phyloP scores from a whole-genome alignment of 2,888 invertebrate genomes.

The Gastrophysa polygoni region DNA sequence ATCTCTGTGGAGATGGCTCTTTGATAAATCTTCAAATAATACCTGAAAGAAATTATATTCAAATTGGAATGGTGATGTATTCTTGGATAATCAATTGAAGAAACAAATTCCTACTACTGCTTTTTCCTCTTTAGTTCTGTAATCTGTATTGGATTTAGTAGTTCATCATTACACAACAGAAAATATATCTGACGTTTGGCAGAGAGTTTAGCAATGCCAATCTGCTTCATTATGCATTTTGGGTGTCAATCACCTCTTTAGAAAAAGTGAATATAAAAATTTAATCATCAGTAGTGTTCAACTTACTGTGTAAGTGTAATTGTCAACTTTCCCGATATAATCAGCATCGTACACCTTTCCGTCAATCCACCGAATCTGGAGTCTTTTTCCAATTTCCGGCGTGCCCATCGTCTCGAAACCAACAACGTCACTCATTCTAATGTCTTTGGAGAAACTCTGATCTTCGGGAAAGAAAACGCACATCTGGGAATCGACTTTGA shows the following conservation, averaged over 20 bases:
- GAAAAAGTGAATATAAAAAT: too few relatives aligned
- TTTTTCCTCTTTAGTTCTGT: too few relatives aligned
- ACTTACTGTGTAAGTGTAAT: conserved; percentile 57
- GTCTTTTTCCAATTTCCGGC: conserved; percentile 59
- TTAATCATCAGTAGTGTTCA: too few relatives aligned
- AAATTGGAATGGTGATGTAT: too few relatives aligned
- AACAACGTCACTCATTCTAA: conserved; percentile 63
- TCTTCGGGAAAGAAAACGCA: conserved; percentile 68
- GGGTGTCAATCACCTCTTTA: too few relatives aligned
- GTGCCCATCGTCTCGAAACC: conserved; percentile 50
- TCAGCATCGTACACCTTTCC: conserved; percentile 58
- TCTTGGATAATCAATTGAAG: too few relatives aligned
- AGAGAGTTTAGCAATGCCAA: too few relatives aligned
- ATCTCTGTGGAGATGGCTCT: conserved; percentile 59
- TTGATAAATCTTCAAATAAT: conserved; percentile 60
- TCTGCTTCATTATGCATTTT: too few relatives aligned
- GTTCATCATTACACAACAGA: too few relatives aligned
- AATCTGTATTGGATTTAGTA: too few relatives aligned
- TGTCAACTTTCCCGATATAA: conserved; percentile 58
- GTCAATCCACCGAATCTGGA: conserved; percentile 65
- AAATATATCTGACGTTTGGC: too few relatives aligned
- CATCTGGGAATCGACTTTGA: conserved; percentile 61
- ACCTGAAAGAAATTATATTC: conserved; percentile 55
- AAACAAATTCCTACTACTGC: too few relatives aligned
- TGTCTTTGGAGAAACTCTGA: conserved; percentile 66